Conservation (phyloP, 2,797 vertebrate species). For the Enteromius treurensis region DNA sequence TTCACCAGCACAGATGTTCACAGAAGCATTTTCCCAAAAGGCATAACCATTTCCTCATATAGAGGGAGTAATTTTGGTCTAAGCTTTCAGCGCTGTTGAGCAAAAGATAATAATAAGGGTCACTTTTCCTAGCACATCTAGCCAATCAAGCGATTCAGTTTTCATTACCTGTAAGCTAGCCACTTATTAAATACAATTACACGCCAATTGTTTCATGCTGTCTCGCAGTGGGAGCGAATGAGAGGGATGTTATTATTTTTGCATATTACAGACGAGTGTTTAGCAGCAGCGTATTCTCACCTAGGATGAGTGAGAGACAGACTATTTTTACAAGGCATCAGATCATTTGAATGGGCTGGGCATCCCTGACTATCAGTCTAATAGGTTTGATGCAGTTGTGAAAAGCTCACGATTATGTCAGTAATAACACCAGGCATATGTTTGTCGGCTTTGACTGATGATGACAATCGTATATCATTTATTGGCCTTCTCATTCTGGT, state of each 20-base stretch:
- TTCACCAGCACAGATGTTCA: neutral
- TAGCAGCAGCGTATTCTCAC: conserved; percentile 43
- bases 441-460: conserved; percentile 35
- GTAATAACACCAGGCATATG: conserved; percentile 26
- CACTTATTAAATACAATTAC: conserved; percentile 58
- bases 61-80: neutral
- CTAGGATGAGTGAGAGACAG: conserved; percentile 44
- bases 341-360: conserved; percentile 31
- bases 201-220: conserved; percentile 40
- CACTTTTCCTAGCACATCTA: conserved; percentile 33
- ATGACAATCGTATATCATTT: conserved; percentile 40
- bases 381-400: conserved; percentile 39
- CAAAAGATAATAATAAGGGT: conserved; percentile 22
- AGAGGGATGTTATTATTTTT: conserved; percentile 50
- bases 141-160: conserved; percentile 39
- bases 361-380: conserved; percentile 29
- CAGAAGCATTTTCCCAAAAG: neutral
- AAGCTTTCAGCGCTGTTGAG: conserved; percentile 23
- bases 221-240: conserved; percentile 19
- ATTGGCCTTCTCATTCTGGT: conserved; percentile 36
- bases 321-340: conserved; percentile 42
- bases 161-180: conserved; percentile 42
- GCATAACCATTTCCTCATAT: neutral
- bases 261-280: conserved; percentile 52
- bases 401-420: conserved; percentile 28